Base-by-base conservation (phyloP, 1,140 invertebrate genomes). In the Choristoneura fumiferana region DNA sequence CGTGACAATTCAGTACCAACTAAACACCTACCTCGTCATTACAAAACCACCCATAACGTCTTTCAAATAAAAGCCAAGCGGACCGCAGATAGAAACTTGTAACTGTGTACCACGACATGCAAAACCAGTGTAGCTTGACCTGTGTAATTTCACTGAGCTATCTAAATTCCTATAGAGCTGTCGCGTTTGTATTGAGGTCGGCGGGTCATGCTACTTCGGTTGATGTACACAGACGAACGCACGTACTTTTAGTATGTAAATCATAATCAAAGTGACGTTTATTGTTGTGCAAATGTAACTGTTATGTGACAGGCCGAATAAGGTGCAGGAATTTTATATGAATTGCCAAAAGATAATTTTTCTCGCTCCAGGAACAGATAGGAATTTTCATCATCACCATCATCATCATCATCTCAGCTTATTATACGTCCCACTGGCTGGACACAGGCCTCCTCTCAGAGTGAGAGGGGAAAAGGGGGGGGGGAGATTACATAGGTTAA, bases 201-300 rank as follows among this genome's bases (percentile, higher is more conserved):
- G 22, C 10, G 10, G 43, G 0, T 13, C 43, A 29, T 1, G n/a
- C 12, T 49, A 49, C 29, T 12, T 12, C 3, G 1, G 43, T 29
- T 49, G 22, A 40, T 9, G 17, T 45, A 8, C 8, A 49, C 22
- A 49, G 22, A 49, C 40, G 15, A 45, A 45, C 17, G 5, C 18
- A 15, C 17, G 17, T 49, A 49, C 43, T 49, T 49, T 49, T 33
- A 49, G 43, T 49, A 49, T 49, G 43, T 49, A 49, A 49, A 49
- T 49, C 43, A 29, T 49, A 49, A 49, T 49, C 17, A 29, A 49
- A 49, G 22, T 49, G 43, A 49, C 43, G 18, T 49, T 49, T 49
- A 49, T 49, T 49, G 43, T 49, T 49, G 18, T 49, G 43, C 29
- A 49, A 49, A 49, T 49, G 40, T n/a, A 10, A 8, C 43, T 49